phyloP scores from a whole-genome alignment of 1,140 invertebrate genomes.

The Zaprionus gabonicus region DNA sequence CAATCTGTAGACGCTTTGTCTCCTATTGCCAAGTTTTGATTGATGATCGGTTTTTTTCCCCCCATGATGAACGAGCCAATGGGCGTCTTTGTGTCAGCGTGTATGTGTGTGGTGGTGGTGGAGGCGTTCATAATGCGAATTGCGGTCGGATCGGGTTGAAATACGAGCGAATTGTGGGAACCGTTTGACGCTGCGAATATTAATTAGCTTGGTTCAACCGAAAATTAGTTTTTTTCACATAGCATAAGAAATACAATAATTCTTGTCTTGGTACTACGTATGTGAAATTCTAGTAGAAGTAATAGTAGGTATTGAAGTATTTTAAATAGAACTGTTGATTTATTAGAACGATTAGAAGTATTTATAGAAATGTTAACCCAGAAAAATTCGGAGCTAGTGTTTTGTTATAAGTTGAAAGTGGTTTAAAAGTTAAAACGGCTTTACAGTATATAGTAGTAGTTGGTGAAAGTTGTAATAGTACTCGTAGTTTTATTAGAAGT shows the following conservation, averaged over 20 bases:
- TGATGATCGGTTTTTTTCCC: constrained; percentile 46
- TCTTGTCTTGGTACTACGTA: not conserved
- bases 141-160: constrained; percentile 43
- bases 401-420: too few species aligned
- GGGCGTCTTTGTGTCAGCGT: not conserved
- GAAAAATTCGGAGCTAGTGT: too few species aligned
- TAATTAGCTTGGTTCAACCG: not conserved
- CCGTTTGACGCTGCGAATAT: not conserved
- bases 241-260: not conserved
- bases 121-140: constrained; percentile 47
- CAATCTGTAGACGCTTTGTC: constrained; percentile 53
- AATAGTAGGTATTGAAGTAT: not conserved
- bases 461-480: too few species aligned
- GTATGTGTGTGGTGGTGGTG: constrained; percentile 1
- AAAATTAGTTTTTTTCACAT: not conserved
- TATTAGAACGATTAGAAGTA: too few species aligned
- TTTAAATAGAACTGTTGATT: too few species aligned
- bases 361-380: too few species aligned
- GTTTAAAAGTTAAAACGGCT: too few species aligned
- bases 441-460: too few species aligned
- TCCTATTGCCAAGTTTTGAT: constrained; percentile 49
- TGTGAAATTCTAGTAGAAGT: not conserved
- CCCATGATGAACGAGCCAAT: constrained; percentile 28
- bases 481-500: too few species aligned
- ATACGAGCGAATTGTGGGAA: constrained; percentile 42